Evolutionary conservation across 2,888 invertebrate species (phyloP).

Genomic region (Lordiphosa fenestrarum): DNA sequence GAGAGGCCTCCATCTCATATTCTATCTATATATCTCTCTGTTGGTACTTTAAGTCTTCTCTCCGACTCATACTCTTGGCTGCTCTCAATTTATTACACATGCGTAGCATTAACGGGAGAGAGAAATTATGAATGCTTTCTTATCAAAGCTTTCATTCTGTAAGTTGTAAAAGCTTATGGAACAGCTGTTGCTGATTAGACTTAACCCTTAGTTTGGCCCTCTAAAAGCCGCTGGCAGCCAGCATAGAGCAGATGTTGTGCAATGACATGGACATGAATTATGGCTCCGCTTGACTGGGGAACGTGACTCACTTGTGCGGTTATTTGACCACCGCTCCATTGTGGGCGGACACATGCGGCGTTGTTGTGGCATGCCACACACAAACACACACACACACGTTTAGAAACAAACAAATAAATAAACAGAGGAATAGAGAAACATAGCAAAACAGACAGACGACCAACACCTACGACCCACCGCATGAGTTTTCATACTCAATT

Average conservation of each 20-base stretch:
- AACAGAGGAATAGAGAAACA: slow-evolving; percentile 35
- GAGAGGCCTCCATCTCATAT: no score
- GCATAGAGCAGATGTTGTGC: slow-evolving; percentile 25
- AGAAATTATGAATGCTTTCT: slow-evolving; percentile 49
- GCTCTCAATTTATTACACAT: slow-evolving; percentile 28
- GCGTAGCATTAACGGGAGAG: slow-evolving; percentile 29
- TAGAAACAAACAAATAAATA: slow-evolving; percentile 28
- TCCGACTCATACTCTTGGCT: slow-evolving; percentile 1
- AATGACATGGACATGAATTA: slow-evolving; percentile 54
- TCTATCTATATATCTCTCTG: slow-evolving; percentile 22
- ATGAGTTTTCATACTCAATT: slow-evolving; percentile 59
- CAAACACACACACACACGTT: slow-evolving; percentile 35
- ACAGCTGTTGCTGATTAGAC: slow-evolving; percentile 57
- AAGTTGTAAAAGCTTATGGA: slow-evolving; percentile 27
- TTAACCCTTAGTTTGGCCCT: slow-evolving; percentile 60
- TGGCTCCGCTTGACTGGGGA: slow-evolving; percentile 50
- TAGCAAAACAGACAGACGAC: slow-evolving; percentile 52
- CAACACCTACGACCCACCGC: slow-evolving; percentile 69
- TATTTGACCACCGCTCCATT: slow-evolving; percentile 45
- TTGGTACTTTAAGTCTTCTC: neutral
- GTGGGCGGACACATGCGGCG: slow-evolving; percentile 64
- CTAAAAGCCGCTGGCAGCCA: slow-evolving; percentile 11
- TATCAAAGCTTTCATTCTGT: slow-evolving; percentile 38
- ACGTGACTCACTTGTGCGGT: slow-evolving; percentile 64
- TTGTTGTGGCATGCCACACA: slow-evolving; percentile 65